A percentile compares a stretch with the other conserved stretches of the same genome.
Evolutionary conservation across 2,113 vertebrate genomes (phyloP).

Genomic region (Psammodynastes pulverulentus): DNA sequence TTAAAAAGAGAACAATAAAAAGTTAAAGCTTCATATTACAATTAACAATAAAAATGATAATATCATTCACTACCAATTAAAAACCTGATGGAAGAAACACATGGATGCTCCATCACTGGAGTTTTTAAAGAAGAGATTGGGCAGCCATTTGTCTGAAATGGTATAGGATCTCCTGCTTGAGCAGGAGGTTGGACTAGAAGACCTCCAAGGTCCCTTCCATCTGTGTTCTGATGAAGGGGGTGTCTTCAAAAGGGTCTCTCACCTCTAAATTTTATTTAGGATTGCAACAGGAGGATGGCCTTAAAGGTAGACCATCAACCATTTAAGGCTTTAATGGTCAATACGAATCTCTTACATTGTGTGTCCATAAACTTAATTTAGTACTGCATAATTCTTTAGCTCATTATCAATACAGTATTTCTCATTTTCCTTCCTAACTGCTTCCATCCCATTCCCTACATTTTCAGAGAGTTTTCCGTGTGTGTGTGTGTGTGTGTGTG

Average conservation of each 20-base stretch:
- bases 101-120: neutral
- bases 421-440: neutral
- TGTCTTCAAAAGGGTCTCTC: neutral
- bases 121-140: neutral
- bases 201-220: neutral
- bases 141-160: neutral
- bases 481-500: too few species aligned
- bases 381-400: neutral
- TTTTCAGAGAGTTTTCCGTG: neutral
- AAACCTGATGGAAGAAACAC: neutral
- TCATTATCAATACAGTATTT: neutral
- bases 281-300: neutral
- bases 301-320: neutral
- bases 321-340: neutral
- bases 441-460: neutral
- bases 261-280: neutral
- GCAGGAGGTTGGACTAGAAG: neutral
- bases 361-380: neutral
- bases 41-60: neutral
- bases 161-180: neutral
- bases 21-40: neutral
- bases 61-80: neutral
- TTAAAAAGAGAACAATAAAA: neutral
- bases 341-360: neutral
- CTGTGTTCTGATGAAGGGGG: neutral